Evolutionary conservation across 2,888 invertebrate genomes (phyloP).

Genomic region (Cyaniris semiargus): DNA sequence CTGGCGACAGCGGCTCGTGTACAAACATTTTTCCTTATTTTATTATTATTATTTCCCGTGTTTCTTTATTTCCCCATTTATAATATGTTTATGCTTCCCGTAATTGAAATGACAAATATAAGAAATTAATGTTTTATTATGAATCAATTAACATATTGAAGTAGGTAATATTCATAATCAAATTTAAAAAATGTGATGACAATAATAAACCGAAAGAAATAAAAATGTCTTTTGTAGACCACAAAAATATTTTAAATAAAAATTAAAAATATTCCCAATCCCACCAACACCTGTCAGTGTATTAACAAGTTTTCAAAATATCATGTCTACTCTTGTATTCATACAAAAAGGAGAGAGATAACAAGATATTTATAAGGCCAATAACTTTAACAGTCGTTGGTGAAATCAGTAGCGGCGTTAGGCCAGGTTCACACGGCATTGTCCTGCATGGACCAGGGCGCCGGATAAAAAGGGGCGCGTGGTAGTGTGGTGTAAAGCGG

Average conservation of each 20-base stretch:
- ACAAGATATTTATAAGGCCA: not conserved
- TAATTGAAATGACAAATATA: not conserved
- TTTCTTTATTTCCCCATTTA: not conserved
- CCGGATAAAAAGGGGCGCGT: no score
- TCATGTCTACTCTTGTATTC: not conserved
- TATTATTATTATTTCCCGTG: no score
- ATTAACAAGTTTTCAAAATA: not conserved
- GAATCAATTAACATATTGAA: not conserved
- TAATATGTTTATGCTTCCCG: not conserved
- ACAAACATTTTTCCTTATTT: no score
- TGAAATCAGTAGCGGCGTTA: no score
- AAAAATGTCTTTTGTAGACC: conserved; percentile 3
- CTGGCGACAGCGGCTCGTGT: no score
- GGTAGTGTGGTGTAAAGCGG: no score
- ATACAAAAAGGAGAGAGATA: not conserved
- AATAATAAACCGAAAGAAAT: not conserved
- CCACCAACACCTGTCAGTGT: not conserved
- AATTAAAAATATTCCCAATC: not conserved
- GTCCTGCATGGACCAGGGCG: no score
- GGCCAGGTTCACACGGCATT: no score
- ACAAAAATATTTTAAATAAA: not conserved
- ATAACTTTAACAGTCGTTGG: not conserved
- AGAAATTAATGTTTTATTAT: not conserved
- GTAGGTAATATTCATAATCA: not conserved
- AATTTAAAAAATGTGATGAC: not conserved